phyloP scores from a whole-genome alignment of 2,113 vertebrate species.

The Engystomops pustulosus region DNA sequence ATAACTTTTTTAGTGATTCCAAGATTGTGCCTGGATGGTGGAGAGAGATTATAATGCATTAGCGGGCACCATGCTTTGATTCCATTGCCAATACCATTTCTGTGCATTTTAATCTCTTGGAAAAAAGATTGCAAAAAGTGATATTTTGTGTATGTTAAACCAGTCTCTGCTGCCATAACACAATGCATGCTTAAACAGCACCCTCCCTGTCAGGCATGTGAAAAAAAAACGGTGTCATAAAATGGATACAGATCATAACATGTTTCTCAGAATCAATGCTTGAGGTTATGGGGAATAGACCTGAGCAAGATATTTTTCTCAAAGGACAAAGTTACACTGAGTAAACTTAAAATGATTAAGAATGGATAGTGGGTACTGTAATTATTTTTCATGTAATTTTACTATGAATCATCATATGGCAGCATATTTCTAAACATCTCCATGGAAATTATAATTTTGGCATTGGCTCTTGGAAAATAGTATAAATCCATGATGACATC shows the following conservation, averaged over 20 bases:
- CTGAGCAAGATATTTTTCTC: conserved; percentile 27
- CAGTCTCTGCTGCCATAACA: conserved; percentile 6
- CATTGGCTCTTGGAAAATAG: not conserved
- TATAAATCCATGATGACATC: too few relatives aligned
- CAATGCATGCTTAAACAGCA: conserved; percentile 51
- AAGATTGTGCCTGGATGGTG: not conserved
- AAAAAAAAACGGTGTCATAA: conserved; percentile 44
- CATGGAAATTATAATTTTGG: not conserved
- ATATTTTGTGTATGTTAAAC: conserved; percentile 24
- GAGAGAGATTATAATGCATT: conserved; percentile 13
- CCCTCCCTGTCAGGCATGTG: conserved; percentile 50
- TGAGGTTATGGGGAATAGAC: conserved; percentile 5
- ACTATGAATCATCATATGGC: too few relatives aligned
- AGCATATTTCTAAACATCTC: not conserved
- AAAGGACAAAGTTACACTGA: not conserved
- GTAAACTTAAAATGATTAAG: not conserved
- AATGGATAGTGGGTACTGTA: not conserved
- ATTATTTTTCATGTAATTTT: not conserved
- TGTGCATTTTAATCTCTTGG: conserved; percentile 8
- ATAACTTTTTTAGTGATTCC: not conserved
- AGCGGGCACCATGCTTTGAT: not conserved
- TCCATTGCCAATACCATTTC: conserved; percentile 1
- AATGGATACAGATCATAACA: conserved; percentile 53
- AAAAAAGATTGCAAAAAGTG: conserved; percentile 26
- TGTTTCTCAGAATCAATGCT: conserved; percentile 47